Conservation (phyloP, 2,113 vertebrate species). For the Pollimyrus isidori region DNA sequence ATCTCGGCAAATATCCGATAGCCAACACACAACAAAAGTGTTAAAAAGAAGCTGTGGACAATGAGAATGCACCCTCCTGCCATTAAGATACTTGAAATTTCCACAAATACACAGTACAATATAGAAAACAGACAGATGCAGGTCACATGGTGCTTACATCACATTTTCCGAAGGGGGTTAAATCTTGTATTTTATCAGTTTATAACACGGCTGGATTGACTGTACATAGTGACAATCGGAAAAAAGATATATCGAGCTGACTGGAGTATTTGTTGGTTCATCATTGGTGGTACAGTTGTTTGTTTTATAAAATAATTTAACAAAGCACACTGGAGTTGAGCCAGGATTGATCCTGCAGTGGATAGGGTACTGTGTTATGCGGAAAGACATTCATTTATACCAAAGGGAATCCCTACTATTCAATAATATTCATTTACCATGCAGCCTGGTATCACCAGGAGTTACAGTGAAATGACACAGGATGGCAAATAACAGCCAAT, state of each 20-base stretch:
- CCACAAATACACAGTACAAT: not conserved
- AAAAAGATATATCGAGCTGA: not conserved
- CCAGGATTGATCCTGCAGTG: not conserved
- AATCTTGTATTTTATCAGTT: not conserved
- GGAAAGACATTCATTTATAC: not conserved
- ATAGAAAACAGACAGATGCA: not conserved
- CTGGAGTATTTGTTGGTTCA: not conserved
- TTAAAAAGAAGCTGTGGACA: not conserved
- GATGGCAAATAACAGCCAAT: not conserved
- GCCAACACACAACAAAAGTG: not conserved
- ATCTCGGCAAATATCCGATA: not conserved
- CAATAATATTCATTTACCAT: not conserved
- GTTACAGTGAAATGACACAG: not conserved
- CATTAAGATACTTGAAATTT: not conserved
- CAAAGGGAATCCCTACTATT: not conserved
- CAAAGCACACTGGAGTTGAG: not conserved
- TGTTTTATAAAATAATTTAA: not conserved
- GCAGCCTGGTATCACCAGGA: not conserved
- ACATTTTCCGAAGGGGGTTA: not conserved
- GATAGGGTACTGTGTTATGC: not conserved
- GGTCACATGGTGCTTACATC: not conserved
- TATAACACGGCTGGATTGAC: not conserved
- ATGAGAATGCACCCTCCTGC: not conserved
- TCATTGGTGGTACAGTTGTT: not conserved
- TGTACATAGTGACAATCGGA: not conserved